Base-by-base conservation (phyloP, 2,797 vertebrate species). In the Atherinosoma microstoma region DNA sequence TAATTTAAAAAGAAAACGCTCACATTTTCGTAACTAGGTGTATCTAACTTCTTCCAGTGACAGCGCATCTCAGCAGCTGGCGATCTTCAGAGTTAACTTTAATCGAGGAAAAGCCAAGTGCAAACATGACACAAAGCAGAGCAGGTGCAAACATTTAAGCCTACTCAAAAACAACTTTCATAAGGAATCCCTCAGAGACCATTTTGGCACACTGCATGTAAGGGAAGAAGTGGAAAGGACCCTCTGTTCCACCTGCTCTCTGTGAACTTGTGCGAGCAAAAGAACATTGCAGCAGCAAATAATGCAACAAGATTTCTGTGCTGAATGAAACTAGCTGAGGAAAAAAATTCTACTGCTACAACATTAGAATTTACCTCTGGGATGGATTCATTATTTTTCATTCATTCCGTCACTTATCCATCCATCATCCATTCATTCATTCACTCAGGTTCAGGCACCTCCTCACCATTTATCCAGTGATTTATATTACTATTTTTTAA, bases 91-190 rank as follows among this genome's bases (percentile, higher is more conserved):
- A 32, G 9, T 81, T 67, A 82, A 76, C 45, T 57, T 61, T 8
- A 27, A 70, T 8, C 30, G 12, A 58, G 61, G 30, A 27, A 66
- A 58, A 76, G 42, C 61, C 77, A 80, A 73, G 77, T 75, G 80
- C 73, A 63, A 61, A 27, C 51, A 36, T 71, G 51, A 56, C 56
- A 71, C 61, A 75, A 70, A 58, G 60, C 64, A 51, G 30, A 75
- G 78, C 80, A 85, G 88, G 79, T 87, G 84, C 83, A 87, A 79
- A 76, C 71, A 60, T 80, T 86, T 81, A 86, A 20, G 57, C 57
- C 51, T 45, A 12, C 61, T 70, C 57, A 16, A 63, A 75, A 40
- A 51, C 22, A 58, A 57, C 68, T 68, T 67, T 73, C 62, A 72
- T 35, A 3, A 18, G 49, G 69, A 83, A 62, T 65, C 77, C 76